Conservation (phyloP, 2,888 invertebrate genomes). For the Apocheima hispidaria region DNA sequence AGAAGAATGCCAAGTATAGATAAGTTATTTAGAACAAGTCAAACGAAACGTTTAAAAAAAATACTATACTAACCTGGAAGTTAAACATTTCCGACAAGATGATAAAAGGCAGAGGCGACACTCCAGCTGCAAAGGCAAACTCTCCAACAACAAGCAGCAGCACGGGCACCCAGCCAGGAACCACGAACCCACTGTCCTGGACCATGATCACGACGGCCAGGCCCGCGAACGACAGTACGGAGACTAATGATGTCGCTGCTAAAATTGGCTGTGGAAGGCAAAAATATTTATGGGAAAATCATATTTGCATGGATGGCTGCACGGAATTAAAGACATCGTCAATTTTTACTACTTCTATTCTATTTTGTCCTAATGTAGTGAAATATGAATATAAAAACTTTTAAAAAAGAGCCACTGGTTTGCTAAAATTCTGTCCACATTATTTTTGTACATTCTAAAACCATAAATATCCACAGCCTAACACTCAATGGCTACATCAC, state of each 20-base stretch:
- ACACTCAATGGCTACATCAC: too few relatives aligned
- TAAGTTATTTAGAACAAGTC: not conserved
- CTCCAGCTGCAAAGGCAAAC: constrained; percentile 43
- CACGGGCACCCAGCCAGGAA: constrained; percentile 46
- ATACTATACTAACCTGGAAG: constrained; percentile 42
- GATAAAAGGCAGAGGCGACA: constrained; percentile 46
- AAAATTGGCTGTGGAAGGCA: constrained; percentile 30
- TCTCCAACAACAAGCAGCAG: constrained; percentile 38
- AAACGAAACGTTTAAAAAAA: not conserved
- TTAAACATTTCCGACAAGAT: constrained; percentile 50
- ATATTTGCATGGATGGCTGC: too few relatives aligned
- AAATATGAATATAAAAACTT: too few relatives aligned
- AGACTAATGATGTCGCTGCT: constrained; percentile 27
- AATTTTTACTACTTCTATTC: too few relatives aligned
- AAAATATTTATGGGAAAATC: not conserved
- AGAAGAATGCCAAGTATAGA: too few relatives aligned
- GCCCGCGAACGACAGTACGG: constrained; percentile 33
- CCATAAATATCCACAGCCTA: too few relatives aligned
- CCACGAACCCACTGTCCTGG: constrained; percentile 25
- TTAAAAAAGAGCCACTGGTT: too few relatives aligned
- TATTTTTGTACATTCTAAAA: too few relatives aligned
- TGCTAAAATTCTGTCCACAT: too few relatives aligned
- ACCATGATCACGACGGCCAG: constrained; percentile 42
- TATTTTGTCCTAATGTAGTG: too few relatives aligned
- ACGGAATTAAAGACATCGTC: too few relatives aligned